phyloP scores from a whole-genome alignment of 1,140 invertebrate genomes.

The Stegodyphus dumicola region DNA sequence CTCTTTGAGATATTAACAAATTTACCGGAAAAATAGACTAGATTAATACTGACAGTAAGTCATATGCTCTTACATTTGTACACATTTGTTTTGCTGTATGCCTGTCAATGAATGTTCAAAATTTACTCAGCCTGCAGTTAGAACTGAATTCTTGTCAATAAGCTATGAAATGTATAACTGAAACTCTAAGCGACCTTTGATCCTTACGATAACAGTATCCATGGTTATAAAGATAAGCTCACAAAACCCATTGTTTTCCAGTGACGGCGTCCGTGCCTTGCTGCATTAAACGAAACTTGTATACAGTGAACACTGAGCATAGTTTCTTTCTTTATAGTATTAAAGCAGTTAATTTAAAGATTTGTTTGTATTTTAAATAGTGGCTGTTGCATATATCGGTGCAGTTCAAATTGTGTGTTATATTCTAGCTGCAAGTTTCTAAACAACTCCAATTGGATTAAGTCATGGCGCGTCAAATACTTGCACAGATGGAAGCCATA shows the following conservation, averaged over 20 bases:
- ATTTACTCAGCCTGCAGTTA: too few species aligned
- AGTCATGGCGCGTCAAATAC: conserved; percentile 1
- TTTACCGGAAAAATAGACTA: too few species aligned
- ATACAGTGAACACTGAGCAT: too few species aligned
- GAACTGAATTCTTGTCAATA: too few species aligned
- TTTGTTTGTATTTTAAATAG: not conserved
- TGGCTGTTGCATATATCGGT: not conserved
- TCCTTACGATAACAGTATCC: conserved; percentile 8
- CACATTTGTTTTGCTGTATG: too few species aligned
- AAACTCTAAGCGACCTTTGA: not conserved
- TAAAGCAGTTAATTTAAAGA: not conserved
- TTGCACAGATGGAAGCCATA: conserved; percentile 32
- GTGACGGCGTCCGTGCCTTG: not conserved
- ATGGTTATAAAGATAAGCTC: conserved; percentile 24
- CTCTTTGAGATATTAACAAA: too few species aligned
- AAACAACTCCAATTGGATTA: not conserved
- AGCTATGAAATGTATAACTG: too few species aligned
- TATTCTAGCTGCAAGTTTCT: not conserved
- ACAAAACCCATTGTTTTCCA: not conserved
- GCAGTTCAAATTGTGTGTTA: not conserved
- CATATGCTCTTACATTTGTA: too few species aligned
- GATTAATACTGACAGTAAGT: too few species aligned
- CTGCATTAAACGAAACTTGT: not conserved
- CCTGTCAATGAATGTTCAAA: too few species aligned
- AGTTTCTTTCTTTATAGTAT: not conserved